Evolutionary conservation across 2,113 vertebrate genomes (phyloP), one percentile per base, ranked within the genome.

Genomic region (Odobenus rosmarus): DNA sequence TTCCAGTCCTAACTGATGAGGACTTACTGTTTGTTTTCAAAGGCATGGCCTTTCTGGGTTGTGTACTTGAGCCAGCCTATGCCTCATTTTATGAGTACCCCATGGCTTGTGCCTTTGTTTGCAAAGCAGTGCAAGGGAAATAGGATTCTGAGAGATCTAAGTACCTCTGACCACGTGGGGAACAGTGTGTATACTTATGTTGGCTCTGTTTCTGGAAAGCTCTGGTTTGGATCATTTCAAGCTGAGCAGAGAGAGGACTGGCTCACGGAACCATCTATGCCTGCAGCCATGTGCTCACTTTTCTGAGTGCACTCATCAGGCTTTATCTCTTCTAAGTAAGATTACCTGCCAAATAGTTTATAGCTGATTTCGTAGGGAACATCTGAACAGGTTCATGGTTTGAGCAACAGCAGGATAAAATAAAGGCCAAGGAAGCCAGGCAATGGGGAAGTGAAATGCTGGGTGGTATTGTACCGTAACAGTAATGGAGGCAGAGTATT

Each of bases 321-420:
- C 26, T 71, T 84, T 89, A 26, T 24, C 19, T 53, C 21, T 69
- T 53, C 39, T 81, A 90, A 57, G 23, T 79, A 89, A 77, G 16
- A 15, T 67, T n/a, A 42, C 13, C 46, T 74, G 59, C 24, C 67
- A 28, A 55, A 13, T 62, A 57, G 21, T 18, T n/a, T 51, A 42
- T 15, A 83, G 11, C 33, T 12, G 64, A 4, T 89, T 79, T 79
- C 39, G n/a, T 8, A 82, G 46, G 19, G 72, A 94, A 76, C 16
- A 39, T 39, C 7, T 80, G 53, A 49, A 28, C 72, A 33, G 28
- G 10, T 79, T 46, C 51, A 31, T 57, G 36, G 31, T 62, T 90
- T 80, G 49, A 88, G 53, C 88, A 79, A 89, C 12, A 67, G n/a
- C 24, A 55, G 93, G 49, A 31, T 64, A 74, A 92, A 64, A 61